phyloP scores from a whole-genome alignment of 2,113 vertebrate genomes.

The Lamprotornis superbus region DNA sequence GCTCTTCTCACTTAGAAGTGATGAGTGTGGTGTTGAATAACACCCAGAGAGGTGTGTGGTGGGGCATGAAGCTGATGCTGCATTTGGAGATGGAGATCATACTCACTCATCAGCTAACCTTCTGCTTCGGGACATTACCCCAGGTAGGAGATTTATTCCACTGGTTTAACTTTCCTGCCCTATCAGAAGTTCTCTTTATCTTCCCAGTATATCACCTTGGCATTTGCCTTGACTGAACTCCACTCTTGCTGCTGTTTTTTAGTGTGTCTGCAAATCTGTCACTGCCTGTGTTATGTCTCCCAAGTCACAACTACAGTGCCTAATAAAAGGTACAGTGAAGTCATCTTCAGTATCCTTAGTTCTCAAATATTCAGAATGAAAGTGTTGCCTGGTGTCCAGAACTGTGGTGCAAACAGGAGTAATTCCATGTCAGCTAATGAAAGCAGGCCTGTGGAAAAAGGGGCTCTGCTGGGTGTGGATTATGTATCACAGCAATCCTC shows the following conservation, averaged over 20 bases:
- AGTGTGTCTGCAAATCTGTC: constrained; percentile 31
- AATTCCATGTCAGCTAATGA: neutral
- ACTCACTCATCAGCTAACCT: neutral
- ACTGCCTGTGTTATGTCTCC: constrained; percentile 17
- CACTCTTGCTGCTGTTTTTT: neutral
- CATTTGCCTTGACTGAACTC: constrained; percentile 48
- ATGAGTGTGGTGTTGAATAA: neutral
- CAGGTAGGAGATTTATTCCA: neutral
- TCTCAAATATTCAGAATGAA: constrained; percentile 25
- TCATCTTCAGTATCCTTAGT: neutral
- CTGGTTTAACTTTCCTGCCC: neutral
- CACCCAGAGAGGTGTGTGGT: neutral
- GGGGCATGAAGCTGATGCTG: neutral
- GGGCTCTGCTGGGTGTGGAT: neutral
- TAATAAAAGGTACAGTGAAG: constrained; percentile 18
- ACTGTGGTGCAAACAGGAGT: neutral
- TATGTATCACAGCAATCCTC: constrained; percentile 13
- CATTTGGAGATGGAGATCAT: neutral
- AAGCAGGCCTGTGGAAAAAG: neutral
- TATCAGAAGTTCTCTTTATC: constrained; percentile 19
- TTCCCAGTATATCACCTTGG: neutral
- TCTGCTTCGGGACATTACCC: neutral
- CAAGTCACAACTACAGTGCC: constrained; percentile 1
- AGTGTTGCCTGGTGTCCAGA: neutral
- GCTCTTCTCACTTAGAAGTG: neutral